Conservation (phyloP, 2,888 invertebrate species). For the Rhabditoides inermis region DNA sequence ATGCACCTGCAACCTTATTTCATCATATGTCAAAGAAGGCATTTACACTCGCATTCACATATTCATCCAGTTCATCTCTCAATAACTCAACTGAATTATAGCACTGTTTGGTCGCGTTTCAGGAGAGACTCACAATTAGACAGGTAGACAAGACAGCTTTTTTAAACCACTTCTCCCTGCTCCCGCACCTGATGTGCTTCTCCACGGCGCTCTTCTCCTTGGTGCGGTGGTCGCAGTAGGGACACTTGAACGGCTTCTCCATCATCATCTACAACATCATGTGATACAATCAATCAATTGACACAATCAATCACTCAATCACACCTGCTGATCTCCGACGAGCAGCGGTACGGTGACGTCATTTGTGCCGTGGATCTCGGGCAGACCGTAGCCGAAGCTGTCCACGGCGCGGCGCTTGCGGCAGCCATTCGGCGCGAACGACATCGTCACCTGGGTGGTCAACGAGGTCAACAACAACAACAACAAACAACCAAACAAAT, state of each 20-base stretch:
- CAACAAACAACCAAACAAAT: too few relatives aligned
- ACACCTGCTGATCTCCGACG: constrained; percentile 24
- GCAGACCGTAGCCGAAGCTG: constrained; percentile 21
- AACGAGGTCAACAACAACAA: too few relatives aligned
- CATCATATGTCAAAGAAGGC: too few relatives aligned
- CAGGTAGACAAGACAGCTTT: neutral
- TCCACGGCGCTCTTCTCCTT: constrained; percentile 33
- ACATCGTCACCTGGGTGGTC: too few relatives aligned
- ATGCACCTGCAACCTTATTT: constrained; percentile 30
- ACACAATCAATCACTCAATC: constrained; percentile 1
- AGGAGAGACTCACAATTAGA: neutral
- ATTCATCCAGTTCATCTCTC: too few relatives aligned
- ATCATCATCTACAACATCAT: constrained; percentile 11
- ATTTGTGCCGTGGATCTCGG: constrained; percentile 12
- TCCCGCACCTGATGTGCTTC: constrained; percentile 35
- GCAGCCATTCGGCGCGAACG: neutral
- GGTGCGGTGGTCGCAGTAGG: constrained; percentile 34
- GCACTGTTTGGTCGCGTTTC: too few relatives aligned
- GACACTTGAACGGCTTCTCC: constrained; percentile 39
- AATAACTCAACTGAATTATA: too few relatives aligned
- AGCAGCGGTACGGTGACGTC: constrained; percentile 21
- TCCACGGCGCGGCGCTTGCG: constrained; percentile 8
- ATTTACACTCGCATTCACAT: too few relatives aligned
- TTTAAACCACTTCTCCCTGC: too few relatives aligned
- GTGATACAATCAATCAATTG: neutral